These are phyloP conservation scores for Tamandua tetradactyla DNA, from an alignment of 2,797 vertebrate genomes.

Conservation along the genomic window DNA sequence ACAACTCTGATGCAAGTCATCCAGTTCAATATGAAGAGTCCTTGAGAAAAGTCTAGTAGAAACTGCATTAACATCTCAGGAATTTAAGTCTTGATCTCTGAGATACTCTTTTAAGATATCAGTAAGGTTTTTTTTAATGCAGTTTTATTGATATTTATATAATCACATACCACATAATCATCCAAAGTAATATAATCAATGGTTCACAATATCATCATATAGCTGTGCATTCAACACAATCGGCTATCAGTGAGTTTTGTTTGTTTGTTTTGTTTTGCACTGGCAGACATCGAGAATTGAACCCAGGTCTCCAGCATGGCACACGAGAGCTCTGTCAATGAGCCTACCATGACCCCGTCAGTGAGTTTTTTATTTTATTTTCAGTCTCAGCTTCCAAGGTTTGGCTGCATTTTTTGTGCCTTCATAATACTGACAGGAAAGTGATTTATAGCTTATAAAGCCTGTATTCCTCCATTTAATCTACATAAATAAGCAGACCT, in stretches of 20 bases:
- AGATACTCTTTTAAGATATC: conserved; percentile 14
- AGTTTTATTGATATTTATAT: too few relatives aligned
- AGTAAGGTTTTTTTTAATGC: conserved; percentile 38
- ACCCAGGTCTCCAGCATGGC: too few relatives aligned
- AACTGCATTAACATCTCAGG: conserved; percentile 35
- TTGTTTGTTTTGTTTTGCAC: too few relatives aligned
- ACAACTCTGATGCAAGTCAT: neutral
- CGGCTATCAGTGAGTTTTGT: too few relatives aligned
- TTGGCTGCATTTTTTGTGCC: conserved; percentile 49
- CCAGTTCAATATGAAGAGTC: conserved; percentile 37
- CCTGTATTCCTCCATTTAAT: neutral
- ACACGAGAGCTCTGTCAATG: too few relatives aligned
- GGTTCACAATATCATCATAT: too few relatives aligned
- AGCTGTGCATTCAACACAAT: too few relatives aligned
- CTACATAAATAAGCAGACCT: conserved; percentile 24
- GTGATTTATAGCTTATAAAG: neutral
- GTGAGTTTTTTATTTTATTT: conserved; percentile 30
- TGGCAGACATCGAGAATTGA: too few relatives aligned
- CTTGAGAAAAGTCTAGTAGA: conserved; percentile 33
- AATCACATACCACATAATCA: too few relatives aligned
- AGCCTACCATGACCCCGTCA: too few relatives aligned
- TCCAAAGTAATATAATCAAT: too few relatives aligned
- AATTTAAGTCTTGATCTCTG: conserved; percentile 20
- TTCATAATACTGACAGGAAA: neutral
- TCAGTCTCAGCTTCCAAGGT: conserved; percentile 11